phyloP scores from a whole-genome alignment of 2,113 vertebrate species.

The Anser brachyrhynchus region DNA sequence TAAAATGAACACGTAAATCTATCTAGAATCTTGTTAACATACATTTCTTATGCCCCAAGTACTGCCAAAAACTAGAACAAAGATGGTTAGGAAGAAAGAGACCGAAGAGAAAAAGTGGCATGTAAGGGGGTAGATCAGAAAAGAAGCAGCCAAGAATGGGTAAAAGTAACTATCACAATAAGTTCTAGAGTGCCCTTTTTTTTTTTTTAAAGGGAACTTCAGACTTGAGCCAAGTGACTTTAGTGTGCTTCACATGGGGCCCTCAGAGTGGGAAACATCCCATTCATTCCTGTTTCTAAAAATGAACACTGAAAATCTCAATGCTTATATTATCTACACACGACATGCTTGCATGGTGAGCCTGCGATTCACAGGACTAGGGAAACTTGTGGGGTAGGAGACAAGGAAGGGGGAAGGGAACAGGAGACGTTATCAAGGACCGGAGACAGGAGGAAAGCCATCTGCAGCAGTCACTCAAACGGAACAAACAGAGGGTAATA shows the following conservation, averaged over 20 bases:
- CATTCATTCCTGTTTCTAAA: slow-evolving; percentile 1
- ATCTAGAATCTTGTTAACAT: background rate
- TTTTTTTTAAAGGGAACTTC: background rate
- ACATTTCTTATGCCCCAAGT: background rate
- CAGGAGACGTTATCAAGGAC: background rate
- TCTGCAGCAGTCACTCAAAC: background rate
- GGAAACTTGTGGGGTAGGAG: background rate
- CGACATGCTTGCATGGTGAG: accelerated
- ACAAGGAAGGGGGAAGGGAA: background rate
- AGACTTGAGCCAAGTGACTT: background rate
- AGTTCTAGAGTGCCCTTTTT: background rate
- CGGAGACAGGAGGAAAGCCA: background rate
- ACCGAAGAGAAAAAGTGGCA: background rate
- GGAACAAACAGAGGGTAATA: background rate
- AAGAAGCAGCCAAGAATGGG: background rate
- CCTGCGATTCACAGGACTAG: background rate
- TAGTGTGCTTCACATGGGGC: background rate
- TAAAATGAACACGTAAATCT: background rate
- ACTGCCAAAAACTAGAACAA: background rate
- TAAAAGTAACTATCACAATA: background rate
- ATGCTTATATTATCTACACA: background rate
- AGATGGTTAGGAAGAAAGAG: background rate
- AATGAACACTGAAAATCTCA: background rate
- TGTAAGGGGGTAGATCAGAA: no score
- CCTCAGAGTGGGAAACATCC: background rate